Conservation (phyloP, 1,140 invertebrate genomes). For the Drosophila simulans region DNA sequence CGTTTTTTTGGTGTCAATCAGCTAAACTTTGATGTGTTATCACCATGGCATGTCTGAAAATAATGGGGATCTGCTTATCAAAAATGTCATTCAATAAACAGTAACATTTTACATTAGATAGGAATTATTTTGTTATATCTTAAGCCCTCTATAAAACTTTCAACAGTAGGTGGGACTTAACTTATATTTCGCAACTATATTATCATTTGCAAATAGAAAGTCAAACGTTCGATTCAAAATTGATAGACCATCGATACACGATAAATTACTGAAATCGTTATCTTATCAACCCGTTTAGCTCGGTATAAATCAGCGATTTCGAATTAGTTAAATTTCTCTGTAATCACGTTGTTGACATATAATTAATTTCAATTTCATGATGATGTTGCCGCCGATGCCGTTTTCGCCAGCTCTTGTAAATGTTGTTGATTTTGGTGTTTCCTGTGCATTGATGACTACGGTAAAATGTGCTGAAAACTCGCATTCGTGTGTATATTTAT, state of each 20-base stretch:
- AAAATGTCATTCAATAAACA: constrained; percentile 15
- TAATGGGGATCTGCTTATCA: neutral
- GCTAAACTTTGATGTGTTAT: constrained; percentile 1
- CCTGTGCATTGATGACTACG: constrained; percentile 42
- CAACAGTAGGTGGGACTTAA: too few relatives aligned
- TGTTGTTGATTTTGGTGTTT: constrained; percentile 34
- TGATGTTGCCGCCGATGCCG: constrained; percentile 14
- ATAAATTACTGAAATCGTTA: constrained; percentile 36
- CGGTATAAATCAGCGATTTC: constrained; percentile 17
- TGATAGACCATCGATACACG: constrained; percentile 24
- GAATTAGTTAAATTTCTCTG: constrained; percentile 48
- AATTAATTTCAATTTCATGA: constrained; percentile 59
- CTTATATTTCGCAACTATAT: too few relatives aligned
- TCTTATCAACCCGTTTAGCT: constrained; percentile 20
- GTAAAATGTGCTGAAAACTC: constrained; percentile 39
- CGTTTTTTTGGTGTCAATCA: constrained; percentile 8
- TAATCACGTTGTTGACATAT: constrained; percentile 60
- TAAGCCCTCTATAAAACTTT: neutral
- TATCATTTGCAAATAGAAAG: constrained; percentile 7
- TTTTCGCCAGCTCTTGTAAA: constrained; percentile 22
- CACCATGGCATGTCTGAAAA: neutral
- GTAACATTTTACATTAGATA: constrained; percentile 10
- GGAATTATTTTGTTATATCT: neutral
- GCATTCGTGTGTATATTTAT: constrained; percentile 40
- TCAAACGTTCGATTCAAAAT: constrained; percentile 1